A percentile compares a stretch with the other conserved stretches of the same genome.
phyloP scores from a whole-genome alignment of 2,113 vertebrate species.

The Urocolius indicus region DNA sequence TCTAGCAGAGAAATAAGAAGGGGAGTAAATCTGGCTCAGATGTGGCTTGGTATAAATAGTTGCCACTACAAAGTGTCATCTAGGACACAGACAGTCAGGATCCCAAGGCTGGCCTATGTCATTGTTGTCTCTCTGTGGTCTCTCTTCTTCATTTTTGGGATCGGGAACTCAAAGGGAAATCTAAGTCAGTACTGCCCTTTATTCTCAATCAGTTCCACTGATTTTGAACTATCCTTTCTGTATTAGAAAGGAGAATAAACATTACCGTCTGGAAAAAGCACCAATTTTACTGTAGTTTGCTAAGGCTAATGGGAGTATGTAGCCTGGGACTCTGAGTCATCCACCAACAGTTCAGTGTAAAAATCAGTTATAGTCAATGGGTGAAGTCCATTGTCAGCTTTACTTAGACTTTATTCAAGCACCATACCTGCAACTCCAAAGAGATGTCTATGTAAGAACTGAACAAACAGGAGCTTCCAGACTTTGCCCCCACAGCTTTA shows the following conservation, averaged over 20 bases:
- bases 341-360: not conserved
- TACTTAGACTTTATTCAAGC: not conserved
- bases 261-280: not conserved
- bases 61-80: not conserved
- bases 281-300: not conserved
- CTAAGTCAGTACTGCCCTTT: not conserved
- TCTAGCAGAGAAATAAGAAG: not conserved
- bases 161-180: not conserved
- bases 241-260: not conserved
- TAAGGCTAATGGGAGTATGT: not conserved
- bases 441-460: not conserved
- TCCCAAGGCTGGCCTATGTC: not conserved
- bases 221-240: not conserved
- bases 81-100: not conserved
- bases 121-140: not conserved
- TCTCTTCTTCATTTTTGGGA: not conserved
- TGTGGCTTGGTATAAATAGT: not conserved
- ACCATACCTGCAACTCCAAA: not conserved
- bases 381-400: not conserved
- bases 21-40: not conserved
- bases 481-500: slow-evolving; percentile 2
- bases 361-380: not conserved
- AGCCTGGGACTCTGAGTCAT: not conserved
- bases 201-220: not conserved
- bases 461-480: not conserved